Evolutionary conservation across 2,797 vertebrate species (phyloP).

Genomic region (Pelobates cultripes): DNA sequence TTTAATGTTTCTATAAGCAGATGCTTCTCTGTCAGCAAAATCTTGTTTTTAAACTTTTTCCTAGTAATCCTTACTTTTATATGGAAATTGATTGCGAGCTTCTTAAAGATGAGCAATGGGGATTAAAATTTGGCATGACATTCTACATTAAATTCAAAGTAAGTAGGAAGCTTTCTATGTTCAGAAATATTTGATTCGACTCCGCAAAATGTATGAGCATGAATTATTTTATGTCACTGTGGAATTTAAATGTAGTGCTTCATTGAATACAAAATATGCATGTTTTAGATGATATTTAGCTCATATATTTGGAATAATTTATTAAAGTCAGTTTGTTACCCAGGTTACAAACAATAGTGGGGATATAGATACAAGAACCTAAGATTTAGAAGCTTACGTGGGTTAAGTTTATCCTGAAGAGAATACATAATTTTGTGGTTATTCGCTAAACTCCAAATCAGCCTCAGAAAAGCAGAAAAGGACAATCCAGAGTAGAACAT

Average conservation of each 20-base stretch:
- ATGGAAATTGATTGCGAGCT: slow-evolving; percentile 21
- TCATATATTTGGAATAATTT: not conserved
- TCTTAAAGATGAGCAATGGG: not conserved
- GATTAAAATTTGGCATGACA: slow-evolving; percentile 9
- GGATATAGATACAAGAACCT: too few species aligned
- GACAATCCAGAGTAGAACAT: too few species aligned
- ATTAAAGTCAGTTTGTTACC: too few species aligned
- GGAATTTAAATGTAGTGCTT: not conserved
- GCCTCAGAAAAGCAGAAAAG: too few species aligned
- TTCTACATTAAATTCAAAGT: slow-evolving; percentile 10
- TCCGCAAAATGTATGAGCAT: not conserved
- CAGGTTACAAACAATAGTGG: too few species aligned
- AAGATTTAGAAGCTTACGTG: too few species aligned
- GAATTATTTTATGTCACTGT: not conserved
- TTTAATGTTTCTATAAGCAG: slow-evolving; percentile 5
- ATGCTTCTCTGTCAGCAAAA: slow-evolving; percentile 31
- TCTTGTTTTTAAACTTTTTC: not conserved
- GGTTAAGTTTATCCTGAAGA: too few species aligned
- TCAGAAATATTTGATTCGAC: not conserved
- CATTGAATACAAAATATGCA: not conserved
- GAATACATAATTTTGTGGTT: too few species aligned
- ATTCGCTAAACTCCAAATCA: too few species aligned
- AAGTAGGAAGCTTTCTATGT: not conserved
- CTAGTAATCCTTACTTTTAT: slow-evolving; percentile 22
- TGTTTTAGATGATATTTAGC: not conserved